Percentiles rank a stretch among this genome's conserved stretches.
These are phyloP conservation scores for Passer montanus DNA, from an alignment of 2,113 vertebrate genomes.

Conservation along the genomic window DNA sequence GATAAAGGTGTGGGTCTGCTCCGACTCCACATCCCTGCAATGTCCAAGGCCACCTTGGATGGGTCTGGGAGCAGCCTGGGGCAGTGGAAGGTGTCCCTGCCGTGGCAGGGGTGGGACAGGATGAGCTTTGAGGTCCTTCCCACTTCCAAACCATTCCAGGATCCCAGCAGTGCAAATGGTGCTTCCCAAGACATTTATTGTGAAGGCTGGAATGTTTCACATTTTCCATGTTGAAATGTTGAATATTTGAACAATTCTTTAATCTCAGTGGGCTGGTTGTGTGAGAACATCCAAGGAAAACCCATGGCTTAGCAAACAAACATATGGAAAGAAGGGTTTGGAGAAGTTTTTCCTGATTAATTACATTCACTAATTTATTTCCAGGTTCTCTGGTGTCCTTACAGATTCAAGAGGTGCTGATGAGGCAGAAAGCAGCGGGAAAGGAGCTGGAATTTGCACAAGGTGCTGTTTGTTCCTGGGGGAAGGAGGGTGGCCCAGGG, in stretches of 20 bases:
- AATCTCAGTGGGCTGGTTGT: neutral
- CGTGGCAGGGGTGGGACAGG: neutral
- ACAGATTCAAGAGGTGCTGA: neutral
- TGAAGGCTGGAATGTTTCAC: neutral
- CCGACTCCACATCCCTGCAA: fast-evolving
- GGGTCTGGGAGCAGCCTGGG: neutral
- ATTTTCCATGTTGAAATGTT: fast-evolving
- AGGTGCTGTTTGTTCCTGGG: too few species aligned
- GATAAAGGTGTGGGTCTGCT: neutral
- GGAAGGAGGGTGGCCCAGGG: neutral
- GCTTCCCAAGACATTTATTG: neutral
- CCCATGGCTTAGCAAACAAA: neutral
- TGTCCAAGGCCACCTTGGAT: neutral
- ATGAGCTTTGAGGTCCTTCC: neutral
- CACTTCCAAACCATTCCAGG: neutral
- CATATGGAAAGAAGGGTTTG: neutral
- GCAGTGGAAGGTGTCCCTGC: neutral
- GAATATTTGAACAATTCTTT: neutral
- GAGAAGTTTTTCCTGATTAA: neutral
- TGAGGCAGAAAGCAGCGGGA: neutral
- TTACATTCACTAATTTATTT: neutral
- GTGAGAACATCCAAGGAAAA: neutral
- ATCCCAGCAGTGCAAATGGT: fast-evolving
- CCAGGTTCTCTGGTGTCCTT: neutral
- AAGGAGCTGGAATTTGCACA: neutral